phyloP scores from a whole-genome alignment of 2,113 vertebrate genomes.

The Sphaerodactylus townsendi region DNA sequence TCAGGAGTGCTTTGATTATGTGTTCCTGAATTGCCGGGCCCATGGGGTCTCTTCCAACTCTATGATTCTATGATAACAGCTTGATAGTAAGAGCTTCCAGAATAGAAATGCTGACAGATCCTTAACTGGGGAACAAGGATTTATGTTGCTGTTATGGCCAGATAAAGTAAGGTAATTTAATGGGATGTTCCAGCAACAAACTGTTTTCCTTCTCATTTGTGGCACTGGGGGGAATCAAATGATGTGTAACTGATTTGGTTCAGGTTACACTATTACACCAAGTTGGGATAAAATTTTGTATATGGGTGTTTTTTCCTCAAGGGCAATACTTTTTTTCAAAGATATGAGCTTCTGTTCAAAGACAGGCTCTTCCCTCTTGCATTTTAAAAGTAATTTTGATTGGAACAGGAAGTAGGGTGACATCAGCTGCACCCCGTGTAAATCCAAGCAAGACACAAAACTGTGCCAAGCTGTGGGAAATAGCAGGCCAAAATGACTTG shows the following conservation, averaged over 20 bases:
- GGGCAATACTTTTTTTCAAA: no score
- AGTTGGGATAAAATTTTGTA: not conserved
- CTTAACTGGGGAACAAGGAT: slow-evolving; percentile 62
- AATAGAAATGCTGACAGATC: slow-evolving; percentile 67
- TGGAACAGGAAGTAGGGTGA: not conserved
- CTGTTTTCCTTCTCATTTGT: slow-evolving; percentile 54
- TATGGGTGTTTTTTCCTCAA: not conserved
- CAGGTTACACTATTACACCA: slow-evolving; percentile 35
- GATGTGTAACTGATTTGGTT: slow-evolving; percentile 55
- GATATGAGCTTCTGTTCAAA: not conserved
- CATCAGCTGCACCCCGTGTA: not conserved
- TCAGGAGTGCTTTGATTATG: no score
- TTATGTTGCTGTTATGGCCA: slow-evolving; percentile 61
- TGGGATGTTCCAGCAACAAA: slow-evolving; percentile 56
- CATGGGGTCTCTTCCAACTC: no score
- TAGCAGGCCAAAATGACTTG: no score
- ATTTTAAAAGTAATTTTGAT: not conserved
- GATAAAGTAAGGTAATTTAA: slow-evolving; percentile 70
- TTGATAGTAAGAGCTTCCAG: slow-evolving; percentile 45
- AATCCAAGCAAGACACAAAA: not conserved
- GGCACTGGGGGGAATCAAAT: slow-evolving; percentile 57
- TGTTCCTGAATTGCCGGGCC: no score
- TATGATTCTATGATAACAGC: slow-evolving; percentile 53
- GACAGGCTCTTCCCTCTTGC: not conserved
- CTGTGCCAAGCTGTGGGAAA: not conserved